Evolutionary conservation across 2,797 vertebrate genomes (phyloP).

Genomic region (Phoxinus dragarum): DNA sequence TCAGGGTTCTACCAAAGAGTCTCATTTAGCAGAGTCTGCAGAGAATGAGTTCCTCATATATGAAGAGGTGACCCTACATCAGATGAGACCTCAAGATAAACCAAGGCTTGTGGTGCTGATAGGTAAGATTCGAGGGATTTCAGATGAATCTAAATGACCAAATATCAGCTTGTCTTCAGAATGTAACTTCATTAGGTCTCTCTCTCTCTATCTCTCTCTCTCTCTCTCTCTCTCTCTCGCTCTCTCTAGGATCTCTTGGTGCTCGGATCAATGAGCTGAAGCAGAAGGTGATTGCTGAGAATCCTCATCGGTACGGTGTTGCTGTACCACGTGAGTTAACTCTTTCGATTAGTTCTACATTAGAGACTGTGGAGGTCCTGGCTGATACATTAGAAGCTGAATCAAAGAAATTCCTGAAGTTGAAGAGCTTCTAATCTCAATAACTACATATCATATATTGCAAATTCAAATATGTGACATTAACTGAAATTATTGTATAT

Average conservation of each 20-base stretch:
- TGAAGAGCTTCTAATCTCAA: background rate
- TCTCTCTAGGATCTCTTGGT: slow-evolving; percentile 86
- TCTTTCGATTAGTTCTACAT: background rate
- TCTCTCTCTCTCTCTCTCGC: slow-evolving; percentile 70
- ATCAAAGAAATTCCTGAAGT: background rate
- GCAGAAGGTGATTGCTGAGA: slow-evolving; percentile 91
- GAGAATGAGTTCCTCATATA: slow-evolving; percentile 85
- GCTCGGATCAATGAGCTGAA: slow-evolving; percentile 90
- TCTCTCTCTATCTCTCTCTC: too few relatives aligned
- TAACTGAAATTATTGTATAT: background rate
- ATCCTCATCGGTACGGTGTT: slow-evolving; percentile 86
- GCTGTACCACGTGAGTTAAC: slow-evolving; percentile 91
- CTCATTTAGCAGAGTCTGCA: slow-evolving; percentile 66
- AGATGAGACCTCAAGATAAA: slow-evolving; percentile 81
- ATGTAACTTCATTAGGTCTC: background rate
- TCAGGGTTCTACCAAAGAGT: slow-evolving; percentile 73
- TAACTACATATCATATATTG: background rate
- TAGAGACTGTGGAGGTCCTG: background rate
- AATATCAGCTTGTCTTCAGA: background rate
- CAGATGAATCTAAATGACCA: background rate
- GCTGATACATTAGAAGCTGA: background rate
- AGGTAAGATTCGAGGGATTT: slow-evolving; percentile 73
- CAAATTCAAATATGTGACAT: background rate
- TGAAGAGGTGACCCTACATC: slow-evolving; percentile 89
- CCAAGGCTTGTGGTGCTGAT: slow-evolving; percentile 90